Percentiles rank a stretch among this genome's conserved stretches.
Evolutionary conservation across 2,797 vertebrate species (phyloP).

Genomic region (Aeoliscus strigatus): DNA sequence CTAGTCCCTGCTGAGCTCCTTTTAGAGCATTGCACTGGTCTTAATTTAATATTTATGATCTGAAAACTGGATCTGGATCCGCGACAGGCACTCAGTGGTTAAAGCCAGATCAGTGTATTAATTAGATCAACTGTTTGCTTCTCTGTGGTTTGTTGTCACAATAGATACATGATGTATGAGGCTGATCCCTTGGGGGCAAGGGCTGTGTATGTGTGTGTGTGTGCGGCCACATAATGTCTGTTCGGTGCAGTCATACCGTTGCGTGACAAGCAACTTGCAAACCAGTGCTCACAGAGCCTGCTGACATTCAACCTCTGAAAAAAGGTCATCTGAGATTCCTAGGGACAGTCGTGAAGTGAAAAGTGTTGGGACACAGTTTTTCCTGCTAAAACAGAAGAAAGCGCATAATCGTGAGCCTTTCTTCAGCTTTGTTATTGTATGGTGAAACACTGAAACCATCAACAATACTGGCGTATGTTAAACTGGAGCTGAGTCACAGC

Average conservation of each 20-base stretch:
- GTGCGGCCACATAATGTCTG: constrained; percentile 30
- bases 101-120: constrained; percentile 42
- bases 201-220: constrained; percentile 10
- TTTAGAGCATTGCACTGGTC: constrained; percentile 26
- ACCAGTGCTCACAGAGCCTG: constrained; percentile 42
- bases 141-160: constrained; percentile 41
- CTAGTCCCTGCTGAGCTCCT: constrained; percentile 51
- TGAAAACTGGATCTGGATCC: constrained; percentile 16
- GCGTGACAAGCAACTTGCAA: constrained; percentile 48
- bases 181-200: constrained; percentile 38
- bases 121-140: constrained; percentile 44
- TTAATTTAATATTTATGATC: constrained; percentile 64
- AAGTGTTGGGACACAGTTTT: too few relatives aligned
- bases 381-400: too few relatives aligned
- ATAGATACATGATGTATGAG: constrained; percentile 38
- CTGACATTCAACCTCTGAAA: constrained; percentile 51
- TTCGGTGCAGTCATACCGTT: constrained; percentile 43
- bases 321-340: constrained; percentile 55
- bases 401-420: too few relatives aligned
- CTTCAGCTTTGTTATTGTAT: too few relatives aligned
- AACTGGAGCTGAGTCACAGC: too few relatives aligned
- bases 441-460: too few relatives aligned
- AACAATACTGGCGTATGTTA: too few relatives aligned
- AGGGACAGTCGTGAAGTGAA: neutral
- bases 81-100: constrained; percentile 45